Percentiles rank a stretch among this genome's conserved stretches.
Conservation (phyloP, 2,797 vertebrate genomes). For the Etheostoma nigrum region DNA sequence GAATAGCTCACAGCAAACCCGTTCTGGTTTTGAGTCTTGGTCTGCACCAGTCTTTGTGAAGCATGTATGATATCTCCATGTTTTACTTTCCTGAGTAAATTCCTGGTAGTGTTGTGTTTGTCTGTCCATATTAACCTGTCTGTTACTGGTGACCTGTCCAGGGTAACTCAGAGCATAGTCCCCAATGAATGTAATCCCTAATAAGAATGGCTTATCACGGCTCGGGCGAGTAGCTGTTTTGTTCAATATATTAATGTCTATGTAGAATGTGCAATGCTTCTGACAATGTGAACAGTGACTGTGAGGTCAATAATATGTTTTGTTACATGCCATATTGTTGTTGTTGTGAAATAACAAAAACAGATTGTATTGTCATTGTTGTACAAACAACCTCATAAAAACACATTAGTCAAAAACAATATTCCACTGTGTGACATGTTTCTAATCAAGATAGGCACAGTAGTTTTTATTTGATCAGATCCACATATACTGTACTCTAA, state of each 20-base stretch:
- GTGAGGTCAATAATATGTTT: not conserved
- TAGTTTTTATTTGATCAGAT: slow-evolving; percentile 10
- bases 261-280: not conserved
- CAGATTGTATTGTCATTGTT: not conserved
- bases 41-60: not conserved
- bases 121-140: not conserved
- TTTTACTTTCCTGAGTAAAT: not conserved
- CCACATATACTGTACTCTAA: not conserved
- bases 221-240: not conserved
- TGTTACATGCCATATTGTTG: not conserved
- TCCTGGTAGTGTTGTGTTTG: not conserved
- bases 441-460: not conserved
- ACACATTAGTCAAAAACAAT: not conserved
- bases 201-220: not conserved
- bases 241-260: not conserved
- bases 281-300: not conserved
- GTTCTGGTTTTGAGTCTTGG: not conserved
- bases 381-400: not conserved
- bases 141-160: not conserved
- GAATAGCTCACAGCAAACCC: not conserved
- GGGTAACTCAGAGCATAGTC: not conserved
- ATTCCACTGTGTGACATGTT: not conserved
- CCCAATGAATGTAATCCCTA: not conserved
- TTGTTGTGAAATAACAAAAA: not conserved
- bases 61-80: not conserved